Base-by-base conservation (phyloP, 2,797 vertebrate genomes). In the Prunella strophiata region DNA sequence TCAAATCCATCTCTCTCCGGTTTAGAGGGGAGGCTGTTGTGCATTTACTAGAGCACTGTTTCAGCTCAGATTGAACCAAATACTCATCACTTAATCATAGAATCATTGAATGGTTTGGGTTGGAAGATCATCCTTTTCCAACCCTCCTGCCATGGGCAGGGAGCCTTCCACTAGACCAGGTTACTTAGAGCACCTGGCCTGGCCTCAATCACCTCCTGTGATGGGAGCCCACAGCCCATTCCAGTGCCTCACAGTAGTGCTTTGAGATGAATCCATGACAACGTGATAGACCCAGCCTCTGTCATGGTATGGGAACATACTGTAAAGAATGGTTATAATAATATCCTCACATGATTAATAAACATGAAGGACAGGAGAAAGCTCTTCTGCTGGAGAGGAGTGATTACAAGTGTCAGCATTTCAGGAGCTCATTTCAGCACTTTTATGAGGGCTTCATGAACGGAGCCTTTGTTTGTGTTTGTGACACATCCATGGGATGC, bases 121-220 rank as follows among this genome's bases (percentile, higher is more conserved):
- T 66, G 45, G 38, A 43, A 59, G 32, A 26, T 18, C 18, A 67
- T 19, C 32, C 32, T 27, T 4, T 27, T 59, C 34, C 29, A 73
- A 3, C 0, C 2, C 4, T 8, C 8, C 26, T 27, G 34, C 20
- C 11, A 21, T 4, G 7, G 11, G 20, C 30, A 57, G 34, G 34
- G 16, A 42, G 15, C 32, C 61, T 51, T 66, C 22, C 22, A 27
- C 27, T 22, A 51, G 12, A 30, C 13, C 36, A 42, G 19, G 18
- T 13, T 43, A 32, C 26, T 43, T 10, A 51, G 36, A 57, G 4
- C 9, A 9, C 7, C 36, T 14, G 40, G 21, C 32, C 71, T 43
- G 22, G 52, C 36, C 22, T 19, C 43, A 52, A 43, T 12, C 32
- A 18, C 22, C 5, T 30, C 5, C 3, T 3, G 36, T 20, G 21